Percentiles rank a stretch among this genome's conserved stretches.
phyloP scores from a whole-genome alignment of 1,140 invertebrate genomes.

The Drosophila gunungcola region DNA sequence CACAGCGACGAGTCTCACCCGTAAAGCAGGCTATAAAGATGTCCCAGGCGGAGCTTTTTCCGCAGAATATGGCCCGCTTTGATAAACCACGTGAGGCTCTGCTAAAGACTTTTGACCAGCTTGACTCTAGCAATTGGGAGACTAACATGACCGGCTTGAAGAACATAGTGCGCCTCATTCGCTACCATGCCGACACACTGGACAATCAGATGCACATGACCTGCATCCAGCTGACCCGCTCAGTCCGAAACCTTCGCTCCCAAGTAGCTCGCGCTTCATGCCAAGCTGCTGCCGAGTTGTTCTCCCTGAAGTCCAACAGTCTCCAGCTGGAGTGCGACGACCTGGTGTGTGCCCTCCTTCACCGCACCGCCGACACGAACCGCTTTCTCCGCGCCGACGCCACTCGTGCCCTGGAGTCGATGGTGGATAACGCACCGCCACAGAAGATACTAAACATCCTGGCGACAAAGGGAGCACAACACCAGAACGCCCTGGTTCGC shows the following conservation, averaged over 20 bases:
- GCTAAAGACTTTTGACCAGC: slow-evolving; percentile 87
- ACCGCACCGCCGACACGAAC: slow-evolving; percentile 96
- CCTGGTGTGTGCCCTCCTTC: slow-evolving; percentile 91
- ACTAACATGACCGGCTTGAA: slow-evolving; percentile 91
- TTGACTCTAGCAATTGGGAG: slow-evolving; percentile 94
- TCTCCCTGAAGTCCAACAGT: slow-evolving; percentile 88
- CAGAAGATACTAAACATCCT: slow-evolving; percentile 86
- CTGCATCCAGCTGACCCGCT: slow-evolving; percentile 89
- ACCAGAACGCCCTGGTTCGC: slow-evolving; percentile 94
- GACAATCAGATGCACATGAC: slow-evolving; percentile 88
- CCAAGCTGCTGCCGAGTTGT: slow-evolving; percentile 91
- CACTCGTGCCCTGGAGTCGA: slow-evolving; percentile 91
- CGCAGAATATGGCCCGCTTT: slow-evolving; percentile 67
- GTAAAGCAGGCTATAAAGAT: slow-evolving; percentile 78
- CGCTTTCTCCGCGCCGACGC: slow-evolving; percentile 95
- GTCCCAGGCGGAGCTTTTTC: slow-evolving; percentile 73
- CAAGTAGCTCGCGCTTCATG: slow-evolving; percentile 95
- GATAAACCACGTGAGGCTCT: slow-evolving; percentile 88
- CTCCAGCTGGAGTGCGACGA: slow-evolving; percentile 96
- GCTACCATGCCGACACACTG: slow-evolving; percentile 89
- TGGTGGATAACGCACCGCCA: slow-evolving; percentile 90
- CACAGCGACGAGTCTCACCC: slow-evolving; percentile 71
- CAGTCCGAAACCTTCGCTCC: slow-evolving; percentile 94
- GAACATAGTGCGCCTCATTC: slow-evolving; percentile 89
- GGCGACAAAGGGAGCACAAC: slow-evolving; percentile 87